Evolutionary conservation across 2,888 invertebrate genomes (phyloP).

Genomic region (Mamestra brassicae): DNA sequence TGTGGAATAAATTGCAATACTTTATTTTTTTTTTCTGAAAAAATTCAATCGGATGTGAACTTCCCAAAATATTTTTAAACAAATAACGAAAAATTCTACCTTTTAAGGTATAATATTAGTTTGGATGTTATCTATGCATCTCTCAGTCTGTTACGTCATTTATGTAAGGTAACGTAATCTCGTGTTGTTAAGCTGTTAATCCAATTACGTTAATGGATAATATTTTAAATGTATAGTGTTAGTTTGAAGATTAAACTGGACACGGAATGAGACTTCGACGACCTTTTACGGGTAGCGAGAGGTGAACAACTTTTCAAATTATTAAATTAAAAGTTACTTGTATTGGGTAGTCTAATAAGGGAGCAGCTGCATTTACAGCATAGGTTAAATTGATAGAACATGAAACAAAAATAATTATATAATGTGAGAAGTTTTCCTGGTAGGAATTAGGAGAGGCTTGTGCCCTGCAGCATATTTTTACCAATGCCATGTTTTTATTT

Average conservation of each 20-base stretch:
- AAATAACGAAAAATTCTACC: background rate
- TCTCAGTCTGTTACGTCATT: conserved; percentile 9
- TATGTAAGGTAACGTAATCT: conserved; percentile 31
- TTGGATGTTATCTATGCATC: background rate
- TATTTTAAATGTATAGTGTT: conserved; percentile 24
- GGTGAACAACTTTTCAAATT: background rate
- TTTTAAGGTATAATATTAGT: background rate
- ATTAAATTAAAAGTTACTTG: background rate
- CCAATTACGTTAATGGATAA: conserved; percentile 47
- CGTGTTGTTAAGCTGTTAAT: conserved; percentile 34
- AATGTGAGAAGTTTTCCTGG: too few relatives aligned
- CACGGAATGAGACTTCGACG: background rate
- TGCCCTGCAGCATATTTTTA: too few relatives aligned
- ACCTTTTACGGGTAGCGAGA: background rate
- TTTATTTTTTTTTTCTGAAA: too few relatives aligned
- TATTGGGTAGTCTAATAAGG: too few relatives aligned
- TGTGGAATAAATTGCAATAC: too few relatives aligned
- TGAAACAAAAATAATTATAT: too few relatives aligned
- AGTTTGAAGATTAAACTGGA: background rate
- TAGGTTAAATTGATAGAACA: background rate
- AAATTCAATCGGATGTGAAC: background rate
- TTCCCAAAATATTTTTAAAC: background rate
- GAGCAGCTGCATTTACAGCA: background rate
- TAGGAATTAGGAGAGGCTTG: too few relatives aligned
- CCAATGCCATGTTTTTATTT: too few relatives aligned